Base-by-base conservation (phyloP, 2,888 invertebrate species). In the Tryphoninae sp. region DNA sequence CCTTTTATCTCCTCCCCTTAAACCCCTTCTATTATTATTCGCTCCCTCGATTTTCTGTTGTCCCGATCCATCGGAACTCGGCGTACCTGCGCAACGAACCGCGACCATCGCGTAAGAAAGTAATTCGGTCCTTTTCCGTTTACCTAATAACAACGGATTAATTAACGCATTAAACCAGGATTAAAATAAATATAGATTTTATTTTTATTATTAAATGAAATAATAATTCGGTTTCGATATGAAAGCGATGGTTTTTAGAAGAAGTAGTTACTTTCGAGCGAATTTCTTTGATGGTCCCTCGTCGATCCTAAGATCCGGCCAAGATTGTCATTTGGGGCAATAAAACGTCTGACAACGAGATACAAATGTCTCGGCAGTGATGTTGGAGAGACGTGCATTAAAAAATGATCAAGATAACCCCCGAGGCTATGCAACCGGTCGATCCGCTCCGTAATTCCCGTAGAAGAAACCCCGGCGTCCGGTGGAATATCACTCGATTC, bases 371-470 rank as follows among this genome's bases (percentile, higher is more conserved):
- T 26, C 26, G 33, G 33, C 33, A 6, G 33, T 6, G 33, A 33
- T 33, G 33, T 33, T 33, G 0, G 33, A 11, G 9, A 45, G 9
- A 45, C 13, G 13, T 13, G 45, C 9, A 45, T 45, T 45, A 45
- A 45, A 45, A 45, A 45, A 13, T 45, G 45, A 13, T 13, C 13
- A 45, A 45, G 13, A 45, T 45, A 45, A 73, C 82, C 75, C 86
- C 86, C 76, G 67, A 40, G 58, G 72, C 74, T 80, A 84, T 80
- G 85, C 81, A 79, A 83, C 84, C 83, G 67, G 76, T 42, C 59
- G 33, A 72, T 76, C 86, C 61, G 55, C 67, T 61, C 77, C 76
- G 83, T 75, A 82, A 79, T 68, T 55, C 75, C 16, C 51, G 67
- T 61, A 75, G 71, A 78, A 49, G 53, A 82, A 78, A 72, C 42